Conservation (phyloP, 1,140 invertebrate species). For the Drosophila pseudoananassae region DNA sequence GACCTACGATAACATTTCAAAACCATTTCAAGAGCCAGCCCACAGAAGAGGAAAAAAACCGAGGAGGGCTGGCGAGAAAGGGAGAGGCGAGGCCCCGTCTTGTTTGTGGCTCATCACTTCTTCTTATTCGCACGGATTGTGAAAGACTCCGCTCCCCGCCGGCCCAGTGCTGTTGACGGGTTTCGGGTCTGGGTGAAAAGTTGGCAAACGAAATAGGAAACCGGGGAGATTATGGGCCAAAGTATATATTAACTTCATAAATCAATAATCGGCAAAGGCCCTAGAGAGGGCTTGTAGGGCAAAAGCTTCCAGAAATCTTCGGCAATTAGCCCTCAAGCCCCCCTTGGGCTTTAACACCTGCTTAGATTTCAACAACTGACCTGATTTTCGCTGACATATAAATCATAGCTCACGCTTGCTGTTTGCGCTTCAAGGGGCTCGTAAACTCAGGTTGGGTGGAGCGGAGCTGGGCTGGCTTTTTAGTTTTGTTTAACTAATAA, state of each 20-base stretch:
- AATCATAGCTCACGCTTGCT: conserved; percentile 46
- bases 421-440: conserved; percentile 34
- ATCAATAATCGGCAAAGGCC: neutral
- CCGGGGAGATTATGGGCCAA: neutral
- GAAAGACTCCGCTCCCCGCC: conserved; percentile 25
- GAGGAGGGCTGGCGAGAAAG: conserved; percentile 1
- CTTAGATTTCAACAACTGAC: conserved; percentile 22
- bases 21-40: conserved; percentile 30
- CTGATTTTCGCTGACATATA: conserved; percentile 44
- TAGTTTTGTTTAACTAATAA: conserved; percentile 53
- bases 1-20: conserved; percentile 72
- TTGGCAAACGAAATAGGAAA: conserved; percentile 6
- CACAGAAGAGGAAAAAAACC: conserved; percentile 5
- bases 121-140: conserved; percentile 31
- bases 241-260: neutral
- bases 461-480: conserved; percentile 31
- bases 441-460: neutral
- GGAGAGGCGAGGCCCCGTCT: neutral
- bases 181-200: neutral
- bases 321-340: neutral
- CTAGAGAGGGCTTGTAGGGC: no score
- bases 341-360: neutral
- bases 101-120: conserved; percentile 32
- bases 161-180: neutral
- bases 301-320: neutral